A percentile compares a stretch with the other conserved stretches of the same genome.
Evolutionary conservation across 2,797 vertebrate genomes (phyloP).

Genomic region (Trachops cirrhosus): DNA sequence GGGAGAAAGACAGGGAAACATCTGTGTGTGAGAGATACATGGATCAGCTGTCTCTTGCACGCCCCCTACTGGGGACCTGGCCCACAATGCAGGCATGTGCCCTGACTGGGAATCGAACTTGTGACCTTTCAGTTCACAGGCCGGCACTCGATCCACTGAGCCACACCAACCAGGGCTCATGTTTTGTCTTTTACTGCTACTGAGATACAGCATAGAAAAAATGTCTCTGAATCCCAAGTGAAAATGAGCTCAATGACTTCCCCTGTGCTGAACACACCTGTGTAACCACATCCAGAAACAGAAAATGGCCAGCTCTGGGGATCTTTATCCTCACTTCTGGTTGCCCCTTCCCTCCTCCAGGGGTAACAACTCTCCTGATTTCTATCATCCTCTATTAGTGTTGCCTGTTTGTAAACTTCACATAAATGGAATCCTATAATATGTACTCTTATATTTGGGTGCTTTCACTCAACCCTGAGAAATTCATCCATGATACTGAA

Average conservation of each 20-base stretch:
- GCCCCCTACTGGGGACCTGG: too few species aligned
- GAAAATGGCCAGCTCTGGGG: neutral
- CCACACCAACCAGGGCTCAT: too few species aligned
- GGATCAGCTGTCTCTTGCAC: too few species aligned
- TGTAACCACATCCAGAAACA: neutral
- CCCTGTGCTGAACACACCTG: neutral
- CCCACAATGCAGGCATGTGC: too few species aligned
- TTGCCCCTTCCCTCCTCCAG: neutral
- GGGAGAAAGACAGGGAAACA: too few species aligned
- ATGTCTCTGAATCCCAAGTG: neutral
- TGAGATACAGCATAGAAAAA: neutral
- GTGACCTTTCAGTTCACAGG: too few species aligned
- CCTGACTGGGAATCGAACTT: too few species aligned
- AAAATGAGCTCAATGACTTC: neutral
- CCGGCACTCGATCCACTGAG: too few species aligned
- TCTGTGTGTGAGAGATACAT: too few species aligned
- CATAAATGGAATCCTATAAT: neutral
- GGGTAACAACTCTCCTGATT: neutral
- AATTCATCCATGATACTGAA: neutral
- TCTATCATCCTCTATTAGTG: neutral
- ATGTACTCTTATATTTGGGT: neutral
- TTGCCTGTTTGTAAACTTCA: neutral
- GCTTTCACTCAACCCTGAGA: neutral
- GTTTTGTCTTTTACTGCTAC: neutral
- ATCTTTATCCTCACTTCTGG: neutral